phyloP scores from a whole-genome alignment of 2,888 invertebrate species.

The Nudaria mundana region DNA sequence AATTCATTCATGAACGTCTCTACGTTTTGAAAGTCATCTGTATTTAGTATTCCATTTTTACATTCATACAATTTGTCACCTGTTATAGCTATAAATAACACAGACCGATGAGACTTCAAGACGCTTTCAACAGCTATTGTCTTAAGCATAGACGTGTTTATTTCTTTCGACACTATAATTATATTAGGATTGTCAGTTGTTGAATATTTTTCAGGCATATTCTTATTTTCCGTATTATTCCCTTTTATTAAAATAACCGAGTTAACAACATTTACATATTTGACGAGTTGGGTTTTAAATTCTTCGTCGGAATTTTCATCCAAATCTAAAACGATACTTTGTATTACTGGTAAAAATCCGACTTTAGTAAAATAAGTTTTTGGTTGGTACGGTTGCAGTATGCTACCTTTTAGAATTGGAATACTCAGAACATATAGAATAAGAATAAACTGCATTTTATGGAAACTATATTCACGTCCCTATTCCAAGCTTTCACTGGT shows the following conservation, averaged over 20 bases:
- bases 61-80: slow-evolving; percentile 31
- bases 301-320: slow-evolving; percentile 7
- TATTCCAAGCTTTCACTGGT: not conserved
- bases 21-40: slow-evolving; percentile 19
- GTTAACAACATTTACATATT: not conserved
- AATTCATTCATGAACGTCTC: slow-evolving; percentile 42
- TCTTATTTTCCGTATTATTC: not conserved
- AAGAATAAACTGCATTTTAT: slow-evolving; percentile 1
- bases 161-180: slow-evolving; percentile 25
- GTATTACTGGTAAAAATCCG: not conserved
- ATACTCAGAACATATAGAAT: not conserved
- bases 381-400: not conserved
- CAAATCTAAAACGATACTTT: slow-evolving; percentile 11
- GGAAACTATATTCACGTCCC: not conserved
- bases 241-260: slow-evolving; percentile 10
- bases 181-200: slow-evolving; percentile 26
- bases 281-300: slow-evolving; percentile 15
- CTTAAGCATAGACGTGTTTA: slow-evolving; percentile 24
- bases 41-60: slow-evolving; percentile 29
- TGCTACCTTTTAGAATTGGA: not conserved
- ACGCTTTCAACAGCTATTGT: slow-evolving; percentile 13
- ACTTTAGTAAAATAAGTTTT: not conserved
- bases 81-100: slow-evolving; percentile 38
- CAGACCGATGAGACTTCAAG: slow-evolving; percentile 32
- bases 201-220: not conserved